phyloP scores from a whole-genome alignment of 1,140 invertebrate species.

The Dinoponera quadriceps region DNA sequence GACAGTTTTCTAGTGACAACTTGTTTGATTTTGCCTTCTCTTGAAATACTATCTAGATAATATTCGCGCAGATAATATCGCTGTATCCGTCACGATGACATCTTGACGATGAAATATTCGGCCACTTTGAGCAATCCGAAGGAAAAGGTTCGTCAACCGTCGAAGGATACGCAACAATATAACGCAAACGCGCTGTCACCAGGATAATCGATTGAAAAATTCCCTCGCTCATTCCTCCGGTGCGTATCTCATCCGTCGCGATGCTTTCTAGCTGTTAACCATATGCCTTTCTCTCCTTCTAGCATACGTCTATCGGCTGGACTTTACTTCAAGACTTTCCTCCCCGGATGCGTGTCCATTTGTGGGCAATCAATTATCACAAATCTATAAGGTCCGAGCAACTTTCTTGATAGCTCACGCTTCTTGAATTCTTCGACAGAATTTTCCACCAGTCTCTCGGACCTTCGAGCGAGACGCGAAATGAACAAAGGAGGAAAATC shows the following conservation, averaged over 20 bases:
- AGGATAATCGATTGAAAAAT: conserved; percentile 34
- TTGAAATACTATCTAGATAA: neutral
- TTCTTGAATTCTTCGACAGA: neutral
- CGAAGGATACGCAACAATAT: neutral
- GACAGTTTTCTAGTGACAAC: neutral
- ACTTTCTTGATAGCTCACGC: neutral
- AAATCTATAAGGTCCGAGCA: conserved; percentile 6
- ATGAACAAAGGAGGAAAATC: conserved; percentile 14
- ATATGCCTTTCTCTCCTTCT: conserved; percentile 23
- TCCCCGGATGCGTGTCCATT: conserved; percentile 8
- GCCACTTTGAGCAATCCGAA: neutral
- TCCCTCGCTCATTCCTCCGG: conserved; percentile 22
- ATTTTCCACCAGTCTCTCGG: conserved; percentile 19
- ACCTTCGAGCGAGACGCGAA: neutral
- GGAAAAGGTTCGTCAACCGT: neutral
- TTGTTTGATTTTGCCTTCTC: neutral
- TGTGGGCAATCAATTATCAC: conserved; percentile 36
- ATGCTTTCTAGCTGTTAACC: conserved; percentile 58
- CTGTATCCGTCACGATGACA: neutral
- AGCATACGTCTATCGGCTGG: neutral
- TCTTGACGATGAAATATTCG: conserved; percentile 11
- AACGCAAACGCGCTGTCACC: neutral
- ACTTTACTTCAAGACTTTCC: neutral
- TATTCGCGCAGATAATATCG: neutral
- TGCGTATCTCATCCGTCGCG: conserved; percentile 33